Conservation (phyloP, 2,113 vertebrate genomes). For the Otolemur garnettii region DNA sequence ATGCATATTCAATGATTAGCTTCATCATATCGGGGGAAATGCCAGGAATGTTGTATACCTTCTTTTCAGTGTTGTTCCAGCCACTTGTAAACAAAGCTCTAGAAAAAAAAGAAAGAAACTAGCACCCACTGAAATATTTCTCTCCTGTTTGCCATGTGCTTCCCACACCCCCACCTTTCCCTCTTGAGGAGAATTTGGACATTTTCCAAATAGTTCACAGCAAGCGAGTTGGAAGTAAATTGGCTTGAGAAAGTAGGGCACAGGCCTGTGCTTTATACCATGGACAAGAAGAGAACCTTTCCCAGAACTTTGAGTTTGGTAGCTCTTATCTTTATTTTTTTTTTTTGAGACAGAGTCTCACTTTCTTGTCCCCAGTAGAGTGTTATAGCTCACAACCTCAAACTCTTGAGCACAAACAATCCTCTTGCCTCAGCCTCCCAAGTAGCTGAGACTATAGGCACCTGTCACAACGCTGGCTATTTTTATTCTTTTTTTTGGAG, state of each 20-base stretch:
- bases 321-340: background rate
- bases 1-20: slow-evolving; percentile 90
- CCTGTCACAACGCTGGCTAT: too few relatives aligned
- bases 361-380: too few relatives aligned
- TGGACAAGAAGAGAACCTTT: background rate
- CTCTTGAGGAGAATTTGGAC: background rate
- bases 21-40: slow-evolving; percentile 89
- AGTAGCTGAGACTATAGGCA: too few relatives aligned
- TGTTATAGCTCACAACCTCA: too few relatives aligned
- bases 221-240: background rate
- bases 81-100: slow-evolving; percentile 90
- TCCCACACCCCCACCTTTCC: background rate
- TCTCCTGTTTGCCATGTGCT: background rate
- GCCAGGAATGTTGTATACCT: slow-evolving; percentile 87
- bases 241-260: background rate
- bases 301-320: background rate
- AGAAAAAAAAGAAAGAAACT: slow-evolving; percentile 49
- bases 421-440: too few relatives aligned
- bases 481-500: too few relatives aligned
- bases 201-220: background rate
- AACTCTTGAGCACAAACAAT: too few relatives aligned
- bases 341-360: too few relatives aligned
- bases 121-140: slow-evolving; percentile 28
- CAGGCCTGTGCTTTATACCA: background rate
- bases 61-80: slow-evolving; percentile 87